Evolutionary conservation across 2,113 vertebrate genomes (phyloP), one percentile per base, ranked within the genome.

Genomic region (Bagarius yarrelli): DNA sequence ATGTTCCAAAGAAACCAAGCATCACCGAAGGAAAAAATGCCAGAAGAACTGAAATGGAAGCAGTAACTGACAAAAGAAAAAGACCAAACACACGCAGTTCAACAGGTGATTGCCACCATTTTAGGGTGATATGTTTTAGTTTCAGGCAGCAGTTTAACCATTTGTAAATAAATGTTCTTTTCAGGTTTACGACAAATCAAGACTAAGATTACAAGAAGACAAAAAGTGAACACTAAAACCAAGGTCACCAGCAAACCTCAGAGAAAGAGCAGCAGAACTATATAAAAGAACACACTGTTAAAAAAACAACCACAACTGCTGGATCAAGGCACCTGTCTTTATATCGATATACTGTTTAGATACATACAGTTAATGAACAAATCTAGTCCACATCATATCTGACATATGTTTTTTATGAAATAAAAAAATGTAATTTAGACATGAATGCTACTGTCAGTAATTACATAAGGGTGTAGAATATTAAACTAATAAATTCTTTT

Each of bases 21-120:
- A 13, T 32, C 47, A 47, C 69, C 15, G 87, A 76, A 53, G 83
- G 16, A 32, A 60, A 3, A 61, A 85, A 84, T 56, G 16, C 2
- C 76, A 85, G 0, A 53, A 11, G 0, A 5, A 47, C 30, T 2
- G 6, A 23, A n/a, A 1, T 34, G 47, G 57, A 73, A 2, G 8
- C 6, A 32, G 73, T 40, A 66, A 60, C 74, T 47, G 53, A 57
- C 21, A 21, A 77, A 15, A 76, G 44, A 13, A 64, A 18, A n/a
- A 81, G 25, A 61, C 23, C 40, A 6, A 75, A 71, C 18, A 18
- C 36, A 5, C n/a, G 50, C 52, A 73, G n/a, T 57, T 40, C 36
- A 70, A 23, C 59, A 52, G 85, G 83, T 83, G 52, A 71, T n/a
- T 53, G 53, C 1, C 19, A 15, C 27, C n/a, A 61, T 57, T 66